Evolutionary conservation across 2,888 invertebrate species (phyloP).

Genomic region (Hypolimnas misippus): DNA sequence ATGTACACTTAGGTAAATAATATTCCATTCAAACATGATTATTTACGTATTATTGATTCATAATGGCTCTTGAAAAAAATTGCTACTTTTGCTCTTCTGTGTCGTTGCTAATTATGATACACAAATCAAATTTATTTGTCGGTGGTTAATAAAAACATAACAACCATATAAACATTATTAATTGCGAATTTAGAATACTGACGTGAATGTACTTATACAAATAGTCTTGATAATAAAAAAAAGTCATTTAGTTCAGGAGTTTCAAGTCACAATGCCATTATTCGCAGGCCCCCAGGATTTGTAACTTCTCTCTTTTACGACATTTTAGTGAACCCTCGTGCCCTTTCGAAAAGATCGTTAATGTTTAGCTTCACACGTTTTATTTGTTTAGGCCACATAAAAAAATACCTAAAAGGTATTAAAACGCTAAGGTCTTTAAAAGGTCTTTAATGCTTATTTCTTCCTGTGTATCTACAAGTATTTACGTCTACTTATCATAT

Average conservation of each 20-base stretch:
- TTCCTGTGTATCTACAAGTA: neutral
- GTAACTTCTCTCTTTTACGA: slow-evolving; percentile 25
- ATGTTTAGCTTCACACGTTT: slow-evolving; percentile 33
- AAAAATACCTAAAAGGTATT: slow-evolving; percentile 22
- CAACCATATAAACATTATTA: too few relatives aligned
- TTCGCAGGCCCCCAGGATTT: slow-evolving; percentile 20
- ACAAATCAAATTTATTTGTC: too few relatives aligned
- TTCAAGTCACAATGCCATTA: slow-evolving; percentile 25
- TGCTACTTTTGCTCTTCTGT: too few relatives aligned
- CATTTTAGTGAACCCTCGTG: slow-evolving; percentile 25
- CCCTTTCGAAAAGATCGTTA: slow-evolving; percentile 33
- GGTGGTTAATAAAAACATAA: too few relatives aligned
- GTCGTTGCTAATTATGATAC: too few relatives aligned
- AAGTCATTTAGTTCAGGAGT: slow-evolving; percentile 4
- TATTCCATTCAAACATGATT: too few relatives aligned
- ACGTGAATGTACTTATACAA: too few relatives aligned
- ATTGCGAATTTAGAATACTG: too few relatives aligned
- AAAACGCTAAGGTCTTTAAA: slow-evolving; percentile 28
- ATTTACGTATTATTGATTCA: too few relatives aligned
- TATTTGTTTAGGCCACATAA: slow-evolving; percentile 32
- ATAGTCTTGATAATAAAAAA: neutral
- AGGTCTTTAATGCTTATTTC: slow-evolving; percentile 4
- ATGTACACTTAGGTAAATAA: too few relatives aligned
- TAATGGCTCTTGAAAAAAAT: too few relatives aligned
- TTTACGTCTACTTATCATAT: too few relatives aligned